phyloP scores from a whole-genome alignment of 2,888 invertebrate species.

The Anorthoa munda region DNA sequence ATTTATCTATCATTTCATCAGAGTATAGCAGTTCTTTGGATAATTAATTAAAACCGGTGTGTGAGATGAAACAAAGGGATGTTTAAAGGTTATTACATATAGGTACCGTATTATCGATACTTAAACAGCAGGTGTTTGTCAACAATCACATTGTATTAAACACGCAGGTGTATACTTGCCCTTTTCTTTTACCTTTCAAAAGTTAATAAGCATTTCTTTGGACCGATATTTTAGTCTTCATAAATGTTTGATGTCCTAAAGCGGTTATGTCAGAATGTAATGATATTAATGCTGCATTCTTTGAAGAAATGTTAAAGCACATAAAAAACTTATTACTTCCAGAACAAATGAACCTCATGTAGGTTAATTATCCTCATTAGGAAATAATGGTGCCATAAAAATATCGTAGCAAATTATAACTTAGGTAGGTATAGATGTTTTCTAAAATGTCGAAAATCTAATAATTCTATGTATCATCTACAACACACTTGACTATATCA shows the following conservation, averaged over 20 bases:
- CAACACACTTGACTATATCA: neutral
- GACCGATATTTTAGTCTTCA: conserved; percentile 19
- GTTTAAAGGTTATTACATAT: conserved; percentile 21
- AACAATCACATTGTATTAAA: conserved; percentile 18
- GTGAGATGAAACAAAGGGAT: conserved; percentile 23
- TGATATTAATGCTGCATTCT: conserved; percentile 26
- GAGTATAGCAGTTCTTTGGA: neutral
- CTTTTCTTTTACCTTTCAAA: conserved; percentile 37
- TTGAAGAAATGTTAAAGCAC: neutral
- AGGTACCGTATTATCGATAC: conserved; percentile 17
- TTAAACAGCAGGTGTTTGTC: conserved; percentile 47
- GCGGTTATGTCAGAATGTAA: conserved; percentile 6
- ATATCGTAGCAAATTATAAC: neutral
- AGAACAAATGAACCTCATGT: neutral
- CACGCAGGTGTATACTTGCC: conserved; percentile 50
- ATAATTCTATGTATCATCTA: neutral
- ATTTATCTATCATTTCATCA: conserved; percentile 6
- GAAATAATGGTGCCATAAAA: neutral
- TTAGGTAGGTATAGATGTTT: neutral
- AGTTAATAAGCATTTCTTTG: conserved; percentile 36
- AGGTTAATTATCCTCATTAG: neutral
- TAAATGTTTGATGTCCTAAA: conserved; percentile 21
- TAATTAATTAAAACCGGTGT: conserved; percentile 19
- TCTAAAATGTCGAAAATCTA: neutral
- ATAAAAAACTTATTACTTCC: neutral